Evolutionary conservation across 1,140 invertebrate species (phyloP), one percentile per base, ranked within the genome.

Genomic region (Cecropterus lyciades): DNA sequence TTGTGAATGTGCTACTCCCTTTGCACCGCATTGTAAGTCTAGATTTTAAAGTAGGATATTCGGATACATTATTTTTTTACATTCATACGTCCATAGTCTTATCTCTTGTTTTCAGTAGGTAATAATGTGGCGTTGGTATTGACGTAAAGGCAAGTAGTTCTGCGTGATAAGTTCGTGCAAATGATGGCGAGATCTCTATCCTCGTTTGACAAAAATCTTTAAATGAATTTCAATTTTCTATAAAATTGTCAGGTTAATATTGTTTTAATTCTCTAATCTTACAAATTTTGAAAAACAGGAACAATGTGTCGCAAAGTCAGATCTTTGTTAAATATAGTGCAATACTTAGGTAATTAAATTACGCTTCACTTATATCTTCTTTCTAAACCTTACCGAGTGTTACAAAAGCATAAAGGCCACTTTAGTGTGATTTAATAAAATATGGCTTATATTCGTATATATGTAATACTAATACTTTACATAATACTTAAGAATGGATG

Each of bases 331-430:
- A 72, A 69, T 66, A 64, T 74, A 74, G 63, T 79, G 66, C 64
- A 70, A 72, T 82, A 37, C 33, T 11, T n/a, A 30, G 7, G 27
- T 30, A 80, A 84, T 82, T 77, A 17, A 82, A 80, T 80, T 82
- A 82, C 48, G 16, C 11, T 62, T 51, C 0, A 10, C 14, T 62
- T 40, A 20, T 51, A 5, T 13, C 40, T 60, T 66, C 56, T 42
- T 68, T 68, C 24, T 56, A 48, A 37, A 37, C 11, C 46, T 60
- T 20, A 56, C 49, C 37, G n/a, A 40, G 10, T 40, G 11, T 49
- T 46, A 37, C 11, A 60, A 33, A 49, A 30, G 5, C 3, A 60
- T 45, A 27, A 24, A 24, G n/a, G 42, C 11, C 15, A 48, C 27
- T 30, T 30, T 30, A 30, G 27, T 30, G 3, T 7, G 27, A 8